phyloP scores from a whole-genome alignment of 1,140 invertebrate genomes.

The Lanistes nyassanus region DNA sequence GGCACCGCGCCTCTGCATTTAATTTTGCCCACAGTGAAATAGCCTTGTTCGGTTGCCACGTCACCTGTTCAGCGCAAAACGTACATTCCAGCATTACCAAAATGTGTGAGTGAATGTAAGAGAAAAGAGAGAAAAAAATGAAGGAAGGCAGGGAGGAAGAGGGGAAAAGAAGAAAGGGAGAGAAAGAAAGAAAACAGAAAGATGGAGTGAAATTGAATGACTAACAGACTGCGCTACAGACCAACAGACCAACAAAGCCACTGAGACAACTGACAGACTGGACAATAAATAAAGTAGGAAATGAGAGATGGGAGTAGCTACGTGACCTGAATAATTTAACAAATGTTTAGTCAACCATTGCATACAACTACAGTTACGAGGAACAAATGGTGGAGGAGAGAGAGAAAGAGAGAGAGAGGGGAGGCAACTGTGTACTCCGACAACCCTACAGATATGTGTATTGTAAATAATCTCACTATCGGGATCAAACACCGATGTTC shows the following conservation, averaged over 20 bases:
- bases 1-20: slow-evolving; percentile 6
- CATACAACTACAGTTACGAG: too few relatives aligned
- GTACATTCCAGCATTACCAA: background rate
- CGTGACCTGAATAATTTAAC: too few relatives aligned
- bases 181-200: slow-evolving; percentile 1
- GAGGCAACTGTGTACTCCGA: background rate
- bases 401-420: background rate
- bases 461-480: background rate
- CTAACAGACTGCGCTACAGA: too few relatives aligned
- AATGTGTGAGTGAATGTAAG: background rate
- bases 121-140: background rate
- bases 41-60: background rate
- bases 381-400: background rate
- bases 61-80: slow-evolving; percentile 25
- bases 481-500: background rate
- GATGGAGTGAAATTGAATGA: background rate
- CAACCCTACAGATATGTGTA: background rate
- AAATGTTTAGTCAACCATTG: too few relatives aligned
- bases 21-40: slow-evolving; percentile 15
- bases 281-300: too few relatives aligned
- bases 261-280: too few relatives aligned
- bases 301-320: too few relatives aligned
- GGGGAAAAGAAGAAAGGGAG: background rate
- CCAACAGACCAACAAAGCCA: too few relatives aligned
- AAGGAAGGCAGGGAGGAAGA: background rate